Conservation (phyloP, 1,140 invertebrate species). For the Tyrophagus putrescentiae region DNA sequence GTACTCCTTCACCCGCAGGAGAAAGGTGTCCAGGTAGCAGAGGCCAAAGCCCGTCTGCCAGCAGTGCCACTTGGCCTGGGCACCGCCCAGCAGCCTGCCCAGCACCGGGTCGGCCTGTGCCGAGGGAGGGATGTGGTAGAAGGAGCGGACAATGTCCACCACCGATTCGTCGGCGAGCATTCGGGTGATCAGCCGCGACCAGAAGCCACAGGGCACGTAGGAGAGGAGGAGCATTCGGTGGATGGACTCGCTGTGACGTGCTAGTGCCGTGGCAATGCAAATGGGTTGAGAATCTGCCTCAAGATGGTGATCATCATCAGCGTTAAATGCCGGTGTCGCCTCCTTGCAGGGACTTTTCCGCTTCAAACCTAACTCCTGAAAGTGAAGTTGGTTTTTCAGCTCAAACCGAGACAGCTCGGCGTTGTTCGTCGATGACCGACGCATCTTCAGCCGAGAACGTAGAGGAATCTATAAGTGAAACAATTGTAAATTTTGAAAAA, state of each 20-base stretch:
- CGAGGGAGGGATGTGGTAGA: constrained; percentile 49
- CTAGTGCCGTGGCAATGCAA: neutral
- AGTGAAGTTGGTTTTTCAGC: constrained; percentile 15
- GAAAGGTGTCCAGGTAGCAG: constrained; percentile 55
- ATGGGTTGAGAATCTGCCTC: neutral
- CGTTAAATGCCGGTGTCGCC: neutral
- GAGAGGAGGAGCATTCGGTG: constrained; percentile 64
- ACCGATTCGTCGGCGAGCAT: constrained; percentile 77
- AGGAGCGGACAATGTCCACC: constrained; percentile 56
- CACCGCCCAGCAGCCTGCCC: constrained; percentile 37
- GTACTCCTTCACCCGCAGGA: constrained; percentile 64
- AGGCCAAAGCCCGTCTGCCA: constrained; percentile 90
- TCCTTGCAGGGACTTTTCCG: neutral
- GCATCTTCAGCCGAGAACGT: constrained; percentile 40
- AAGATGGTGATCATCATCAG: too few relatives aligned
- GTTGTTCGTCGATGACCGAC: constrained; percentile 48
- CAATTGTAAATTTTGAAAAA: constrained; percentile 1
- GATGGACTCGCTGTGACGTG: constrained; percentile 18
- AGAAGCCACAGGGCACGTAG: constrained; percentile 94
- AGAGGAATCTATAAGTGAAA: constrained; percentile 43
- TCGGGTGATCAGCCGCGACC: constrained; percentile 81
- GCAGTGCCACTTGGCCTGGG: constrained; percentile 69
- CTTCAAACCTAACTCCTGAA: neutral
- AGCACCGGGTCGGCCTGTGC: constrained; percentile 45
- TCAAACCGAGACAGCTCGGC: neutral